A percentile compares a stretch with the other conserved stretches of the same genome.
Evolutionary conservation across 2,797 vertebrate species (phyloP).

Genomic region (Rallus crepitans): DNA sequence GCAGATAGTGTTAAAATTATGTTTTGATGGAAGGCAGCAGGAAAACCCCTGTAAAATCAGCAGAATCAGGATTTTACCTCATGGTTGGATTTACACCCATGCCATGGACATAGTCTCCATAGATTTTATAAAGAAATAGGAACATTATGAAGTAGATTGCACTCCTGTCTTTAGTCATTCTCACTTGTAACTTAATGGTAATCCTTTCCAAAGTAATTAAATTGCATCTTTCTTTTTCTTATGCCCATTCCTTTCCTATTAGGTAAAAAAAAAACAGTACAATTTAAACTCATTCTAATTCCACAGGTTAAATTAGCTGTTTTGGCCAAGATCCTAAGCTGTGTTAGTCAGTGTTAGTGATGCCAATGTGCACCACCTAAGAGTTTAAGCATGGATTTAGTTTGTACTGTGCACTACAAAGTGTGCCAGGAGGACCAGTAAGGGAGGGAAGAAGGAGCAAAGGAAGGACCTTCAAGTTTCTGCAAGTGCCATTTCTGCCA

Average conservation of each 20-base stretch:
- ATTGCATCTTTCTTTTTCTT: not conserved
- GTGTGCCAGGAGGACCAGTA: not conserved
- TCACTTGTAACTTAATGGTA: not conserved
- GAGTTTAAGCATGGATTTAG: not conserved
- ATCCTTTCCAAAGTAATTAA: slow-evolving; percentile 5
- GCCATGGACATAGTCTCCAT: not conserved
- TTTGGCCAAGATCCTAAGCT: not conserved
- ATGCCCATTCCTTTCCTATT: not conserved
- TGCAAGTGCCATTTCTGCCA: not conserved
- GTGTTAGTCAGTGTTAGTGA: not conserved
- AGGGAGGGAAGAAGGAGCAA: not conserved
- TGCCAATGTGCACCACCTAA: not conserved
- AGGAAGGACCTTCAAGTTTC: not conserved
- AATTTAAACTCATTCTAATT: not conserved
- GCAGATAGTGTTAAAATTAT: not conserved
- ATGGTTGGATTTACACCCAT: not conserved
- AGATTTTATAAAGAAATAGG: not conserved
- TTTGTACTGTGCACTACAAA: not conserved
- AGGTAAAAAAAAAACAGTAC: not conserved
- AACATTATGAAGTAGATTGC: not conserved
- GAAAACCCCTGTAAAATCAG: not conserved
- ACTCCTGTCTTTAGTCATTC: not conserved
- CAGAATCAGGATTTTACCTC: not conserved
- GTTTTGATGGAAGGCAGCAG: not conserved
- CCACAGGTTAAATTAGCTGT: not conserved